Base-by-base conservation (phyloP, 2,797 vertebrate genomes). In the Anomalospiza imberbis region DNA sequence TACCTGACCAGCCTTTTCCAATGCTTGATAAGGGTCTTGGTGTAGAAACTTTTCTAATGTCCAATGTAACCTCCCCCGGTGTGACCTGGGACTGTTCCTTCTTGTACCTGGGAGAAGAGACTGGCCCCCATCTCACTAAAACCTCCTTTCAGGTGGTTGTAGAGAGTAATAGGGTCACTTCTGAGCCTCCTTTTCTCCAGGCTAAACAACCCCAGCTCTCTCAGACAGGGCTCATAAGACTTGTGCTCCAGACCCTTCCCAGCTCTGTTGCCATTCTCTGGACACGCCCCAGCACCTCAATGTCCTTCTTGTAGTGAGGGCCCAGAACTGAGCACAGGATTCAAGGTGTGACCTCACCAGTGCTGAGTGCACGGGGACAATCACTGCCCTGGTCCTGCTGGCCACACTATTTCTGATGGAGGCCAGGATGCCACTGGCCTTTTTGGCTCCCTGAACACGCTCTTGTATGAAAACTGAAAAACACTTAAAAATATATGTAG, bases 321-420 rank as follows among this genome's bases (percentile, higher is more conserved):
- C 12, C 32, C 54, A 75, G 45, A 58, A 71, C 19, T 17, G n/a
- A 18, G 18, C n/a, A 12, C 5, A 21, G 17, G 0, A 51, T 3
- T 89, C 0, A 1, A 67, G 25, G 8, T 63, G 58, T 3, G 1
- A 16, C 57, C 20, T 21, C 36, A 26, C 5, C 42, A 65, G 26
- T n/a, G 57, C 15, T 0, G 0, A 36, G 38, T 25, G 6, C 44
- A 74, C 34, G 14, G 11, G 7, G 1, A 48, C 3, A 0, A 10
- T 48, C 57, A 0, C 26, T 42, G 21, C 17, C 34, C 28, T 50
- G 5, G 0, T 38, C 48, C 61, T 48, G 18, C 57, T 89, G 74
- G 60, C 29, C 61, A 31, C 3, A 2, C 11, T 13, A 0, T 44
- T 93, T 0, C 47, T 80, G 47, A 29, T n/a, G 0, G 8, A 67